These are phyloP conservation scores for Diplodus puntazzo DNA, from an alignment of 2,797 vertebrate species.

Conservation along the genomic window DNA sequence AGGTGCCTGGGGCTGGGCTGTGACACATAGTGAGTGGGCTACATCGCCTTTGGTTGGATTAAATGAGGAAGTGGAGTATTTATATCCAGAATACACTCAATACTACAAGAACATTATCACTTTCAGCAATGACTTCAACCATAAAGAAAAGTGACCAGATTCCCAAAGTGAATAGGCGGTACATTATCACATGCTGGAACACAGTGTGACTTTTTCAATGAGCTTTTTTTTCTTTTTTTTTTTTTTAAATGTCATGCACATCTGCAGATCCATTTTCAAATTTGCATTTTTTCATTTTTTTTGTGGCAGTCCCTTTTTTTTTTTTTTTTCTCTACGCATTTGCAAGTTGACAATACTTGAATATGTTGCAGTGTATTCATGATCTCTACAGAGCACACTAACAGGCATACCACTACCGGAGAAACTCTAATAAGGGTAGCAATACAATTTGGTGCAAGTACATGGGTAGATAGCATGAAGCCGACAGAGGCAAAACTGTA, in stretches of 20 bases:
- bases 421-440: conserved; percentile 91
- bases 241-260: conserved; percentile 87
- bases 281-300: conserved; percentile 76
- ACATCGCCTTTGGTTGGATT: conserved; percentile 49
- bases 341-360: conserved; percentile 99
- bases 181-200: conserved; percentile 85
- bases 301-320: conserved; percentile 83
- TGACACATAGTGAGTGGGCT: conserved; percentile 62
- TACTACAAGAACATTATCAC: conserved; percentile 48
- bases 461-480: conserved; percentile 91
- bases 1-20: conserved; percentile 55
- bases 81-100: conserved; percentile 60
- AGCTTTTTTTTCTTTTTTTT: conserved; percentile 51
- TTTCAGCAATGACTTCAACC: conserved; percentile 55
- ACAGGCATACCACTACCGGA: conserved; percentile 93
- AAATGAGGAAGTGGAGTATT: conserved; percentile 56
- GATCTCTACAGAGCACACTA: conserved; percentile 90
- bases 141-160: conserved; percentile 56
- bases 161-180: conserved; percentile 60
- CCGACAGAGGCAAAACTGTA: conserved; percentile 89
- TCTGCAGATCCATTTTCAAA: conserved; percentile 79
- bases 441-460: conserved; percentile 94
- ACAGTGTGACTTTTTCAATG: conserved; percentile 86
- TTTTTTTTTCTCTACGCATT: conserved; percentile 89
- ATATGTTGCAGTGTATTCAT: conserved; percentile 92